phyloP scores from a whole-genome alignment of 2,888 invertebrate species.

The Horisme vitalbata region DNA sequence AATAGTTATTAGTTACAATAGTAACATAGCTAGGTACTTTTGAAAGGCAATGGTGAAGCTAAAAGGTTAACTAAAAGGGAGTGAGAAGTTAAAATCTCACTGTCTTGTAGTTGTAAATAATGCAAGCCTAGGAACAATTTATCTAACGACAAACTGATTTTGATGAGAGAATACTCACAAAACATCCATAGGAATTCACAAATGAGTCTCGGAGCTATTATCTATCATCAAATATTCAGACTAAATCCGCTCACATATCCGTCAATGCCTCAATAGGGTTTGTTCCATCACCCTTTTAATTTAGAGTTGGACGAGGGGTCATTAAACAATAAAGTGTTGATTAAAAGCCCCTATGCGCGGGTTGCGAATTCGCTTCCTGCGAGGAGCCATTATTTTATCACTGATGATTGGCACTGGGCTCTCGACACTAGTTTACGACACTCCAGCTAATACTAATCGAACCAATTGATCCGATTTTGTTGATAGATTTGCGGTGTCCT shows the following conservation, averaged over 20 bases:
- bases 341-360: slow-evolving; percentile 82
- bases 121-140: slow-evolving; percentile 8
- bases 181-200: slow-evolving; percentile 15
- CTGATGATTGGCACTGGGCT: slow-evolving; percentile 74
- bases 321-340: slow-evolving; percentile 84
- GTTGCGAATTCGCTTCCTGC: slow-evolving; percentile 80
- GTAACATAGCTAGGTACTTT: too few species aligned
- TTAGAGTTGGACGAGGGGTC: slow-evolving; percentile 79
- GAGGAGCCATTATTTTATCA: slow-evolving; percentile 78
- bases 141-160: slow-evolving; percentile 10
- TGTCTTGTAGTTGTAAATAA: neutral
- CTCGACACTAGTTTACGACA: slow-evolving; percentile 35
- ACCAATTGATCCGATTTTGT: slow-evolving; percentile 25
- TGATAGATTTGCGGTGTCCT: slow-evolving; percentile 11
- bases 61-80: too few species aligned
- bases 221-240: slow-evolving; percentile 72
- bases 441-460: slow-evolving; percentile 25
- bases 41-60: too few species aligned
- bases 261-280: slow-evolving; percentile 78
- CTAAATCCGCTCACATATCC: slow-evolving; percentile 72
- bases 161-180: neutral
- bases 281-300: slow-evolving; percentile 82
- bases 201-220: slow-evolving; percentile 45
- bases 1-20: too few species aligned
- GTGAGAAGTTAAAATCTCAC: neutral